Base-by-base conservation (phyloP, 2,888 invertebrate genomes). In the Euproctis similis region DNA sequence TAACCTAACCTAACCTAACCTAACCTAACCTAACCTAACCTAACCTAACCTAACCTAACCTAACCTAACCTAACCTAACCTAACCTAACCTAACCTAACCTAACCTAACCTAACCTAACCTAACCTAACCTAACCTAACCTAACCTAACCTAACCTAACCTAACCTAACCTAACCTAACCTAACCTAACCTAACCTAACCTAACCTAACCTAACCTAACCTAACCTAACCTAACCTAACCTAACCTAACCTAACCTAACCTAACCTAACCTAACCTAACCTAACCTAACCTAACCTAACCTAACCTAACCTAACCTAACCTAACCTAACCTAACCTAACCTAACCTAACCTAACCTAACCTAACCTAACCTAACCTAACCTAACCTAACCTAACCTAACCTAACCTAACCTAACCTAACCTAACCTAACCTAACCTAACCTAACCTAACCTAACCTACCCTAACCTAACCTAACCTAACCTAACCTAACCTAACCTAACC, bases 221-320 rank as follows among this genome's bases (percentile, higher is more conserved):
- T 39, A 39, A 46, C 42, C 42, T 46, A 46, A 45, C 42, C 42
- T 37, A 42, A 40, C 46, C 39, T 39, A 38, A 42, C 39, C 41
- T 34, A 44, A 46, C 41, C 42, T 43, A 46, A 46, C 41, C 41
- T 46, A 42, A 42, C 42, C 42, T 42, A 39, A 38, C 43, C 41
- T 39, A 41, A 43, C 41, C 43, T 43, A 43, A 43, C 42, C 40
- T 37, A 43, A 42, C 42, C 43, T 36, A 45, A 44, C 43, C 43
- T 44, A 44, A 44, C 44, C 43, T 43, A 43, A 47, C 46, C 46
- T 46, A 44, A 43, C 43, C 48, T 44, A 44, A 46, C 44, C 44
- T 44, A 47, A 47, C 40, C 46, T 42, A 45, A 42, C 42, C 42
- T 45, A 45, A 42, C 45, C 45, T 42, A 45, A 45, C 45, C 41